These are phyloP conservation scores for Catharus bicknelli DNA, from an alignment of 2,113 vertebrate genomes.

Conservation along the genomic window DNA sequence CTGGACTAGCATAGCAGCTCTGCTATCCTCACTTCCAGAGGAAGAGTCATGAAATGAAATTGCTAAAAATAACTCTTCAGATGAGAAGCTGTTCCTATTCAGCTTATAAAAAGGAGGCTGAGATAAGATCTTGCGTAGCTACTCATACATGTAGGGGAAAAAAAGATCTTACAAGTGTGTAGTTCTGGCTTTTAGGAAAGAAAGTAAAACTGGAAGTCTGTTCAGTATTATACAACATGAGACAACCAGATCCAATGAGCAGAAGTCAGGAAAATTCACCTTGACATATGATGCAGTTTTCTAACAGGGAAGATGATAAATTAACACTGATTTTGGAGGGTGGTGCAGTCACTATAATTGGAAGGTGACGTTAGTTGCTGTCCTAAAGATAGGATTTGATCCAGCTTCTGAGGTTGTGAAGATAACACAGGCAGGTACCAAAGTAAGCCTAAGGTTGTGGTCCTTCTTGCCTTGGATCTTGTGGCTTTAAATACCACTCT, in stretches of 20 bases:
- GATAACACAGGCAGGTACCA: not conserved
- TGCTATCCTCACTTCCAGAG: slow-evolving; percentile 34
- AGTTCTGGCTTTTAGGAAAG: slow-evolving; percentile 24
- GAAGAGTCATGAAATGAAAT: slow-evolving; percentile 43
- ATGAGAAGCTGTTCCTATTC: slow-evolving; percentile 35
- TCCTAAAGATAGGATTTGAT: slow-evolving; percentile 58
- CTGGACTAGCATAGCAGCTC: slow-evolving; percentile 25
- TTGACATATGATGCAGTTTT: slow-evolving; percentile 54
- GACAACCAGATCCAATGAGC: not conserved
- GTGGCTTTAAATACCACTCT: not conserved
- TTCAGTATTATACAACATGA: slow-evolving; percentile 18
- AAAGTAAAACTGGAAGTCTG: slow-evolving; percentile 19
- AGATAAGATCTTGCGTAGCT: slow-evolving; percentile 16
- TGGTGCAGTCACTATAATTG: slow-evolving; percentile 56
- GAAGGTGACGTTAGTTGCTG: slow-evolving; percentile 33
- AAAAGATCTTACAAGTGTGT: not conserved
- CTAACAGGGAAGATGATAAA: slow-evolving; percentile 56
- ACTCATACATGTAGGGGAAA: not conserved
- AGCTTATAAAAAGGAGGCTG: slow-evolving; percentile 28
- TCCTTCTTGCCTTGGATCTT: not conserved
- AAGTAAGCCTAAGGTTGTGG: not conserved
- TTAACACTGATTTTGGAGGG: slow-evolving; percentile 60
- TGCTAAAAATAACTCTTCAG: slow-evolving; percentile 51
- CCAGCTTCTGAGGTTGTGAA: not conserved
- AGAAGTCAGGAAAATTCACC: slow-evolving; percentile 50